Percentiles rank a stretch among this genome's conserved stretches.
These are phyloP conservation scores for Troglohyphantes excavatus DNA, from an alignment of 2,888 invertebrate genomes.

Conservation along the genomic window DNA sequence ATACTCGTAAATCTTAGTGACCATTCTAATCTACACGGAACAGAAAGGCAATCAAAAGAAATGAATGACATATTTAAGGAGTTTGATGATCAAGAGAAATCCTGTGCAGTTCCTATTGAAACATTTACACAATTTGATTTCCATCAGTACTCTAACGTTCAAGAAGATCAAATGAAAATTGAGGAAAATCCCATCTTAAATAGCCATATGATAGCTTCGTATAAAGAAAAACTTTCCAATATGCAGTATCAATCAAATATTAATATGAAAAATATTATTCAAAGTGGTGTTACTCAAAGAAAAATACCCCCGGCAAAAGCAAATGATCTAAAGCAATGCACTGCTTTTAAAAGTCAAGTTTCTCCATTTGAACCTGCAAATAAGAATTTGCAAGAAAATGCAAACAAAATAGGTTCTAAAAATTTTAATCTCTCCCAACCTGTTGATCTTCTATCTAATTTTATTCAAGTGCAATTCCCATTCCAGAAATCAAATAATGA, in stretches of 20 bases:
- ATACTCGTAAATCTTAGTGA: background rate
- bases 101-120: background rate
- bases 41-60: too few relatives aligned
- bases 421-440: background rate
- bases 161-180: background rate
- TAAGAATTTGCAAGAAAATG: background rate
- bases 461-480: background rate
- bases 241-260: constrained; percentile 7
- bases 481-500: background rate
- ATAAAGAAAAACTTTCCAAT: constrained; percentile 16
- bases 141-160: background rate
- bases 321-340: background rate
- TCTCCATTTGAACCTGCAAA: background rate
- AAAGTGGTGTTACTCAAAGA: background rate
- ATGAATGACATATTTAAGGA: too few relatives aligned
- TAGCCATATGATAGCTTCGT: background rate
- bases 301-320: background rate
- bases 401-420: background rate
- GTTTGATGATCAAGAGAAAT: background rate
- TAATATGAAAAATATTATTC: background rate
- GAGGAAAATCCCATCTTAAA: background rate
- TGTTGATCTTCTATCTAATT: constrained; percentile 4
- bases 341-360: background rate
- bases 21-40: too few relatives aligned
- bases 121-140: background rate